Conservation (phyloP, 2,888 invertebrate species). For the Dastarcus helophoroides region DNA sequence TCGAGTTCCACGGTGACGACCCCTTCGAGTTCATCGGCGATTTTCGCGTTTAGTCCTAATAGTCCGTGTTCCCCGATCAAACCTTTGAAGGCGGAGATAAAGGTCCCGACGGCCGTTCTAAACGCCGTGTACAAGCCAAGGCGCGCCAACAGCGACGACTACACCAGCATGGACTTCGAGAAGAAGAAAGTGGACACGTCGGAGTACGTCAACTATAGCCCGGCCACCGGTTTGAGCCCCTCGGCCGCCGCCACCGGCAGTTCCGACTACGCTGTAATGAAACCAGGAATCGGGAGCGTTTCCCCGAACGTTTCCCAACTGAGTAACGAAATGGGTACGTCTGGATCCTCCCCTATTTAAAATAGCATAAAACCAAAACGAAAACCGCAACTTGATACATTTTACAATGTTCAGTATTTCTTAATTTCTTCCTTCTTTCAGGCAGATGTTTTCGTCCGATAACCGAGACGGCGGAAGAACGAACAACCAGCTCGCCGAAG, state of each 20-base stretch:
- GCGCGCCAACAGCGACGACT: slow-evolving; percentile 19
- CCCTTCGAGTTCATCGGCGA: slow-evolving; percentile 48
- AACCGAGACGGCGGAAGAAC: slow-evolving; percentile 15
- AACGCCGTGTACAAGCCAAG: slow-evolving; percentile 22
- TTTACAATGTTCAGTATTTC: too few species aligned
- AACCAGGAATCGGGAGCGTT: slow-evolving; percentile 22
- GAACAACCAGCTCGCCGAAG: slow-evolving; percentile 13
- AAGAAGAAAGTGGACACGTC: slow-evolving; percentile 13
- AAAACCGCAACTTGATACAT: too few species aligned
- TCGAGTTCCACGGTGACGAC: slow-evolving; percentile 40
- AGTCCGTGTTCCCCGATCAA: slow-evolving; percentile 54
- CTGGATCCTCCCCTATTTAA: too few species aligned
- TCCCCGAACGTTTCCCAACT: slow-evolving; percentile 13
- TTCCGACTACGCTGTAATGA: slow-evolving; percentile 44
- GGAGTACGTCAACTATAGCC: slow-evolving; percentile 34
- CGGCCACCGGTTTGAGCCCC: slow-evolving; percentile 21
- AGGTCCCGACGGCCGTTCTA: slow-evolving; percentile 25
- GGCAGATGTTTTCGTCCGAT: slow-evolving; percentile 21
- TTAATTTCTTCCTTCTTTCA: too few species aligned
- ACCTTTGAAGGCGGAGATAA: slow-evolving; percentile 34
- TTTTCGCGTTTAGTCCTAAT: slow-evolving; percentile 57
- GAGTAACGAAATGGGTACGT: too few species aligned
- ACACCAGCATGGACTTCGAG: slow-evolving; percentile 32
- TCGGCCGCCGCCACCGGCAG: slow-evolving; percentile 12
- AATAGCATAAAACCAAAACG: too few species aligned